These are phyloP conservation scores for Machaerirhynchus nigripectus DNA, from an alignment of 2,113 vertebrate species.

Conservation along the genomic window DNA sequence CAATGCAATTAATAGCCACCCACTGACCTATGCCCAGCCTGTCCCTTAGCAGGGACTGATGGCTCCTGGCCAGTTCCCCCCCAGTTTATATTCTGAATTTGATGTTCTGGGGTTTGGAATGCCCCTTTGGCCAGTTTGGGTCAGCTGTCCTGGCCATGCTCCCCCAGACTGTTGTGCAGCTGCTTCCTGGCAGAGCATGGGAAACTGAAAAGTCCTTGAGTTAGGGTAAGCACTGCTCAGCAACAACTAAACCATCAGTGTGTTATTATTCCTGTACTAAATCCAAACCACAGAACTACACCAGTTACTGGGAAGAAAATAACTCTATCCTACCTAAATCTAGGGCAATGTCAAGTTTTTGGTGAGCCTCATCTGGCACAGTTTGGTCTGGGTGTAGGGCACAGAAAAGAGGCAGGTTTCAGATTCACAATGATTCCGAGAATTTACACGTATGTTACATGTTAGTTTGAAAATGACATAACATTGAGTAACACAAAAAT, in stretches of 20 bases:
- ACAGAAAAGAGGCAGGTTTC: not conserved
- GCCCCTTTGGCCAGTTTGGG: not conserved
- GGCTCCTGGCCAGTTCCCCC: not conserved
- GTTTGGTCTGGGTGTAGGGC: accelerated
- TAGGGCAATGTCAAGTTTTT: not conserved
- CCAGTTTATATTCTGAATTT: not conserved
- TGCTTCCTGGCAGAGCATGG: not conserved
- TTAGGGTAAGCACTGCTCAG: not conserved
- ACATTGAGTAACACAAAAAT: not conserved
- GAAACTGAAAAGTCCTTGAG: not conserved
- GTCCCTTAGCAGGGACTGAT: not conserved
- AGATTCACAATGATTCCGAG: not conserved
- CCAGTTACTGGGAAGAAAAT: not conserved
- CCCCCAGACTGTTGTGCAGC: not conserved
- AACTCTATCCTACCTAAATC: not conserved
- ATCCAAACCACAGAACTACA: not conserved
- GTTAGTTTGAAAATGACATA: not conserved
- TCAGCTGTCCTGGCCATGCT: not conserved
- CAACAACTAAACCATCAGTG: not conserved
- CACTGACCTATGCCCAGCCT: no score
- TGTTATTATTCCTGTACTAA: not conserved
- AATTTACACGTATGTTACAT: not conserved
- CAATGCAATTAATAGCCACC: no score
- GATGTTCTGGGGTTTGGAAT: not conserved
- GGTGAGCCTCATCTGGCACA: not conserved